Evolutionary conservation across 2,797 vertebrate species (phyloP), one percentile per base, ranked within the genome.

Genomic region (Loriculus beryllinus): DNA sequence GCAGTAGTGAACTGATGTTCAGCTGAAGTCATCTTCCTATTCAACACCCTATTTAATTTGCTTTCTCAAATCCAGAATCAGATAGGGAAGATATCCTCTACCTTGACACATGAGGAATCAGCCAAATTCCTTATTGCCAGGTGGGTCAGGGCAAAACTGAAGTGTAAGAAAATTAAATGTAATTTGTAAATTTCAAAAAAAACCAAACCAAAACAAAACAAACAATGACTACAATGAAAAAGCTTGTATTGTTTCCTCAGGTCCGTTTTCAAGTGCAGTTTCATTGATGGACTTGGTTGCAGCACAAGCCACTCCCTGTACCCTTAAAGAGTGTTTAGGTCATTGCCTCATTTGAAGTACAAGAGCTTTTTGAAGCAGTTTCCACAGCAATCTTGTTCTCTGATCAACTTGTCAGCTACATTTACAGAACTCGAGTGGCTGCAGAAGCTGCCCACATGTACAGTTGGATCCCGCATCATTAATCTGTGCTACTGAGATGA

Each of bases 351-450:
- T 39, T 39, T 62, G 52, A 92, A 92, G 51, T 49, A 6, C 48
- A 63, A 90, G 78, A 86, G 51, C 14, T 79, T 82, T 81, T 82
- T 80, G 71, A 88, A 82, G 39, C 21, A 78, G 35, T 86, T 93
- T 92, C 49, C 49, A 71, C 57, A 78, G 49, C 71, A 92, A 71
- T 82, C 75, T 84, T 14, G 2, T 88, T 88, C 64, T 68, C 71
- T 2, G 1, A 64, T 92, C 81, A 82, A 8, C 0, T 22, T 37
- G 69, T 89, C 80, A 95, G 77, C 79, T 81, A 42, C 62, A 37
- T 82, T 90, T 94, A 35, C 78, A 92, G 91, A 93, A 79, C 33
- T 86, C 51, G 49, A 87, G 71, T 42, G 49, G 62, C 57, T 77
- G 31, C 48, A 77, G 64, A 84, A 95, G 49, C 40, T 72, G 43